phyloP scores from a whole-genome alignment of 2,113 vertebrate species.

The Ivindomyrus marchei region DNA sequence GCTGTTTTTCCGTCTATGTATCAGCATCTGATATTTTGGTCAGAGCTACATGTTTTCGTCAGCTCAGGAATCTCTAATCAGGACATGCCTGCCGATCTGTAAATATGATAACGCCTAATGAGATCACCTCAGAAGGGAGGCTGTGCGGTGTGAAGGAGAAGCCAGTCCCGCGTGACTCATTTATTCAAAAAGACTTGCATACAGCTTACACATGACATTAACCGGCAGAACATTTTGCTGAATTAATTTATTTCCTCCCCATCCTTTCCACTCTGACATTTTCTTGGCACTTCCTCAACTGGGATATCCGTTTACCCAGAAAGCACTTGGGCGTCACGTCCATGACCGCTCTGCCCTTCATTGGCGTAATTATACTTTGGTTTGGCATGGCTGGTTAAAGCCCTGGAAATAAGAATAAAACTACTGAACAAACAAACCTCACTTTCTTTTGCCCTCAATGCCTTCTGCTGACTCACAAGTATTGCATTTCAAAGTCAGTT shows the following conservation, averaged over 20 bases:
- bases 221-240: constrained; percentile 10
- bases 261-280: constrained; percentile 21
- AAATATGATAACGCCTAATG: neutral
- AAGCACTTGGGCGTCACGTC: neutral
- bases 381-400: constrained; percentile 13
- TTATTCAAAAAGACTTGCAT: neutral
- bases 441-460: neutral
- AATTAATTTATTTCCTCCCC: constrained; percentile 22
- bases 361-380: neutral
- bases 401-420: constrained; percentile 8
- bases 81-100: neutral
- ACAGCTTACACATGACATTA: constrained; percentile 11
- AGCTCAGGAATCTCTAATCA: neutral
- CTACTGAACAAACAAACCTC: constrained; percentile 2
- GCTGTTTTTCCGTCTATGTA: neutral
- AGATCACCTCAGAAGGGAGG: neutral
- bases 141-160: neutral
- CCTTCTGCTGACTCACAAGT: constrained; percentile 24
- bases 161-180: neutral
- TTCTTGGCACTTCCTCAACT: constrained; percentile 14
- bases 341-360: neutral
- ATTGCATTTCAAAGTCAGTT: constrained; percentile 20
- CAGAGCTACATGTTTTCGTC: neutral
- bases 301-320: constrained; percentile 16
- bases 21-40: neutral